Base-by-base conservation (phyloP, 2,888 invertebrate genomes). In the Mycalesis mineus region DNA sequence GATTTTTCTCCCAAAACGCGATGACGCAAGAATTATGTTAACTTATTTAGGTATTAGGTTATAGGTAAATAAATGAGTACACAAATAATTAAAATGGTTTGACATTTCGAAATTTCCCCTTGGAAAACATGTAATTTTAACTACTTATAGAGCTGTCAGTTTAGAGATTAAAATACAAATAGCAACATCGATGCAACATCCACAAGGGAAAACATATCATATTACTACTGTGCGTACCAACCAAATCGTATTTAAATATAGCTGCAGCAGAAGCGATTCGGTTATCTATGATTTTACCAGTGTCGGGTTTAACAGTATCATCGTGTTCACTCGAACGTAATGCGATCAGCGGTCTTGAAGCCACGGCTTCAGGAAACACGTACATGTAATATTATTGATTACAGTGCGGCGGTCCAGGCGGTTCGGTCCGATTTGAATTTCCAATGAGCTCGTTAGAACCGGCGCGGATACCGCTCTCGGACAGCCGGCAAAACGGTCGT, bases 311-410 rank as follows among this genome's bases (percentile, higher is more conserved):
- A 37, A 47, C 22, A 36, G 58, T 58, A 41, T 56, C 67, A 68
- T 64, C 66, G 58, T 63, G 59, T 64, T 65, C 67, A 69, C 64
- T 68, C 61, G 69, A 64, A 64, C 55, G 62, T 65, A 69, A 69
- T 71, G 57, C 67, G 67, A 70, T 68, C 67, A 66, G 68, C 67
- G 68, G 66, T 66, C 65, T 68, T 69, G 68, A 68, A 69, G 71
- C 72, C 67, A 72, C 62, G 73, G 74, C 77, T 84, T 80, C 78
- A 82, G 84, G 80, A 84, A 81, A 77, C 86, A 84, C 85, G 85
- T 88, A 85, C 87, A 80, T 84, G 83, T 88, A 86, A 87, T 88
- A 87, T 88, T 88, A 88, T 89, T 88, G 88, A 89, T 89, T 84
- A 84, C 82, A 71, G 85, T 77, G 82, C 80, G 80, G 76, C 77